A percentile compares a stretch with the other conserved stretches of the same genome.
Conservation (phyloP, 2,113 vertebrate genomes). For the Sceloporus undulatus region DNA sequence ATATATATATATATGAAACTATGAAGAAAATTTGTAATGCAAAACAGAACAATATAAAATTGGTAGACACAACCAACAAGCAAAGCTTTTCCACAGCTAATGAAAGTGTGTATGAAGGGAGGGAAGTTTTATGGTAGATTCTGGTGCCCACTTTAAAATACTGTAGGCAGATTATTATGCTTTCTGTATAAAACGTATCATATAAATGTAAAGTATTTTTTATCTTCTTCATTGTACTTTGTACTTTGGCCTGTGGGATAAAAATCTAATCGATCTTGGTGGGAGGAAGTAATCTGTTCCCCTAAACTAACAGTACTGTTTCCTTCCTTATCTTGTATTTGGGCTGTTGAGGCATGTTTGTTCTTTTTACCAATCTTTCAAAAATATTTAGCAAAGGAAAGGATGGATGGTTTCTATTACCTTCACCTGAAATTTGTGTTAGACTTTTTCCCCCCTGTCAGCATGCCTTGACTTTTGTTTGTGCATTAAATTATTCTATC, state of each 20-base stretch:
- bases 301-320: background rate
- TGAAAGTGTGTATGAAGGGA: background rate
- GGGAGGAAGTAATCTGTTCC: background rate
- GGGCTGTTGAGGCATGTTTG: background rate
- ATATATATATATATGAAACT: background rate
- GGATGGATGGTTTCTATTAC: background rate
- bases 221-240: constrained; percentile 37
- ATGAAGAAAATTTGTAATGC: background rate
- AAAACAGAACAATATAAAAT: background rate
- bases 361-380: background rate
- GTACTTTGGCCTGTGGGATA: constrained; percentile 15
- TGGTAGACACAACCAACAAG: background rate
- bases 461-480: background rate
- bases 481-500: background rate
- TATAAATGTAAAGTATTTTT: constrained; percentile 25
- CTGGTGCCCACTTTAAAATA: background rate
- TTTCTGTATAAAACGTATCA: constrained; percentile 10
- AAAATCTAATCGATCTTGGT: constrained; percentile 18
- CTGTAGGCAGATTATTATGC: rapidly evolving
- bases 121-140: background rate
- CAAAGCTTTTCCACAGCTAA: background rate
- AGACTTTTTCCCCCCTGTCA: rapidly evolving
- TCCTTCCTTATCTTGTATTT: background rate
- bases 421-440: background rate
- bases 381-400: background rate